Conservation (phyloP, 1,140 invertebrate species). For the Calliphora vicina region DNA sequence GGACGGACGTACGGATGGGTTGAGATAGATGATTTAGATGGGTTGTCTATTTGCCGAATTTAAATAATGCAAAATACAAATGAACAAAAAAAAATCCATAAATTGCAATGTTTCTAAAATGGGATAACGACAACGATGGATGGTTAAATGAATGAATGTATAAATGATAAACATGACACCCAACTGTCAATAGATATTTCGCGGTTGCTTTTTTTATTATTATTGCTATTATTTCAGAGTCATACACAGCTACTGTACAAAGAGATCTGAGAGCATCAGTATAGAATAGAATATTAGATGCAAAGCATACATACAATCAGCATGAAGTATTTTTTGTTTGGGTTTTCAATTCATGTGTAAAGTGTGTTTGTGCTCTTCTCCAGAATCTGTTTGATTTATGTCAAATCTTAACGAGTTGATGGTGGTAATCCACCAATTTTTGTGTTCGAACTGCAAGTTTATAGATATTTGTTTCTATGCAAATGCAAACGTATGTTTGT, state of each 20-base stretch:
- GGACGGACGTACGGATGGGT: too few relatives aligned
- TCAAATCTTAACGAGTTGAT: constrained; percentile 60
- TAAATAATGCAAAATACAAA: constrained; percentile 37
- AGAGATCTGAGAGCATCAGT: background rate
- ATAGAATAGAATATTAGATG: background rate
- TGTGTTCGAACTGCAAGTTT: background rate
- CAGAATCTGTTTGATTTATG: constrained; percentile 61
- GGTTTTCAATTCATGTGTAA: background rate
- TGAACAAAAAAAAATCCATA: constrained; percentile 49
- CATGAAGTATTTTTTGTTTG: background rate
- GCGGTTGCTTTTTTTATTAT: constrained; percentile 61
- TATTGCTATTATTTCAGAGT: constrained; percentile 40
- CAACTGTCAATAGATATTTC: constrained; percentile 64
- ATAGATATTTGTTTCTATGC: background rate
- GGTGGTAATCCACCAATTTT: constrained; percentile 38
- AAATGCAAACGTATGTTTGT: background rate
- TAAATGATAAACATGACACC: constrained; percentile 57
- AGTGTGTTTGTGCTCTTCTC: constrained; percentile 1
- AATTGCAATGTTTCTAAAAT: constrained; percentile 63
- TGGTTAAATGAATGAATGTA: constrained; percentile 36
- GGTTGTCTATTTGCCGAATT: constrained; percentile 47
- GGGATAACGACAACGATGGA: constrained; percentile 49
- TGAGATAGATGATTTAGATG: constrained; percentile 51
- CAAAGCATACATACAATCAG: constrained; percentile 44
- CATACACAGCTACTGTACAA: background rate